These are phyloP conservation scores for Poeciliopsis presidionis DNA, from an alignment of 2,797 vertebrate genomes.

Conservation along the genomic window DNA sequence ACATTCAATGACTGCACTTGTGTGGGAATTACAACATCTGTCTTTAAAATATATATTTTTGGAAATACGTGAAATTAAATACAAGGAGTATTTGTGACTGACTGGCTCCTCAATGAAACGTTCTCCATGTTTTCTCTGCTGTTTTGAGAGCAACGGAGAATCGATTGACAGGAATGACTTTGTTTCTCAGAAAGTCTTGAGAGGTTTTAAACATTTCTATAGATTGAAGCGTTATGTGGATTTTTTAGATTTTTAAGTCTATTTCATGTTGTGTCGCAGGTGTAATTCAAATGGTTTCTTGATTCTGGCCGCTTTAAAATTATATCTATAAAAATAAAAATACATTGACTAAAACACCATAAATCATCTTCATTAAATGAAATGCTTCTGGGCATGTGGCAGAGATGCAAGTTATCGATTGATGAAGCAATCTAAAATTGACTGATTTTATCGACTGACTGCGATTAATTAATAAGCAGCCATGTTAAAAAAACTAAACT, in stretches of 20 bases:
- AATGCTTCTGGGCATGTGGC: constrained; percentile 2
- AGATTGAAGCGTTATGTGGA: neutral
- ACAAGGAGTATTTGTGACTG: neutral
- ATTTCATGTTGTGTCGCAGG: neutral
- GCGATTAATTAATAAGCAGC: too few relatives aligned
- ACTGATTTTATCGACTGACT: too few relatives aligned
- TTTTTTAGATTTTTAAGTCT: neutral
- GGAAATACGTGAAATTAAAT: neutral
- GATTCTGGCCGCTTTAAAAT: neutral
- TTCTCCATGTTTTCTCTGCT: neutral
- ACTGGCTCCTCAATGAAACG: neutral
- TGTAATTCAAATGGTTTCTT: neutral
- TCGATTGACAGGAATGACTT: neutral
- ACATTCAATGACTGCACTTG: neutral
- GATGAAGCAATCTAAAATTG: too few relatives aligned
- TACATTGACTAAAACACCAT: neutral
- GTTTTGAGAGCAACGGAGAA: too few relatives aligned
- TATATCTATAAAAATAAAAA: neutral
- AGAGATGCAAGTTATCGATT: too few relatives aligned
- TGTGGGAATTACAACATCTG: neutral
- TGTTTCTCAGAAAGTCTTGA: neutral
- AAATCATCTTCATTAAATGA: neutral
- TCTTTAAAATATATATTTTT: neutral
- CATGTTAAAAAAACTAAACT: too few relatives aligned
- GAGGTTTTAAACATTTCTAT: neutral